A percentile compares a stretch with the other conserved stretches of the same genome.
Conservation (phyloP, 2,113 vertebrate genomes). For the Motacilla tschutschensis region DNA sequence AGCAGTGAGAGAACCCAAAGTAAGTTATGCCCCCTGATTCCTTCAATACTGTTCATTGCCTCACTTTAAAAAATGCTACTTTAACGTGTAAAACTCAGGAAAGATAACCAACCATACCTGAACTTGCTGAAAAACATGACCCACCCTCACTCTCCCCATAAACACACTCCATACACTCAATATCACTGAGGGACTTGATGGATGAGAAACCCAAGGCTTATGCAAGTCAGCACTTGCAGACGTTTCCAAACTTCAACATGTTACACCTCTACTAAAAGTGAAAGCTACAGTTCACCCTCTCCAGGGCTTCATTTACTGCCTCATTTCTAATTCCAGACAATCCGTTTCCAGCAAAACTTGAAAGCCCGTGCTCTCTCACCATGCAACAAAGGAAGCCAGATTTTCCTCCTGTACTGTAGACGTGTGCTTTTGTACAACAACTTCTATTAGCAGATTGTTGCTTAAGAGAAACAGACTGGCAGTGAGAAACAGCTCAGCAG, state of each 20-base stretch:
- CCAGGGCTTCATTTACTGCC: background rate
- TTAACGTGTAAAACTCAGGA: rapidly evolving
- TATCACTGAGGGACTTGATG: background rate
- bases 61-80: background rate
- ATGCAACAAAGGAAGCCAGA: background rate
- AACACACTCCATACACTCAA: background rate
- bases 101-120: background rate
- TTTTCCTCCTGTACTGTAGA: background rate
- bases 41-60: background rate
- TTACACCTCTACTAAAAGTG: background rate
- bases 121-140: background rate
- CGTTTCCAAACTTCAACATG: background rate
- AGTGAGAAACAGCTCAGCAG: constrained; percentile 8
- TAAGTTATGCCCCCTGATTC: background rate
- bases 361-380: background rate
- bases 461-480: constrained; percentile 15
- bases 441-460: background rate
- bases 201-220: background rate
- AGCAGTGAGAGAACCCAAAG: background rate
- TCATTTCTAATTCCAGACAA: background rate
- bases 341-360: background rate
- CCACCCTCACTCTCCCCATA: background rate
- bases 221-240: background rate
- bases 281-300: background rate
- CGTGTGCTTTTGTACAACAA: background rate